A percentile compares a stretch with the other conserved stretches of the same genome.
Evolutionary conservation across 2,888 invertebrate genomes (phyloP).

Genomic region (Steinernema carpocapsae): DNA sequence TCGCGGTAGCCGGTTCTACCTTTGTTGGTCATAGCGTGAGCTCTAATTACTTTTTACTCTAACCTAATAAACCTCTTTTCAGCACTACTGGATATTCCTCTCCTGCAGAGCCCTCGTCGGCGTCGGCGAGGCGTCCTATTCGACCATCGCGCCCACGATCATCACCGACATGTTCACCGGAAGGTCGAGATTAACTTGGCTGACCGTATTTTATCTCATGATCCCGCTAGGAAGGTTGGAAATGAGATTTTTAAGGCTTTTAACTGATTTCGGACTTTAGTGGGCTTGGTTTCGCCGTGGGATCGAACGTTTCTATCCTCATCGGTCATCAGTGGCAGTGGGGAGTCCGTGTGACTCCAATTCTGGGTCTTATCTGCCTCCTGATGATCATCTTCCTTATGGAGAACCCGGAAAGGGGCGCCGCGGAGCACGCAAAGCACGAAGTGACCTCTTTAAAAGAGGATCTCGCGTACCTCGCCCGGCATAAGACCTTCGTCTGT

Average conservation of each 20-base stretch:
- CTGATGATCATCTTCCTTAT: conserved; percentile 79
- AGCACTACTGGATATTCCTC: conserved; percentile 80
- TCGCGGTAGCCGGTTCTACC: conserved; percentile 87
- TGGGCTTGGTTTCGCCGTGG: conserved; percentile 90
- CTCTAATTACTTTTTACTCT: background rate
- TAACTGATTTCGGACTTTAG: conserved; percentile 73
- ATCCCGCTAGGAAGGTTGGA: conserved; percentile 79
- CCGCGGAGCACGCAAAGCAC: conserved; percentile 78
- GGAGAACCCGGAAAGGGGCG: conserved; percentile 78
- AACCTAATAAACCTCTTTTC: conserved; percentile 60
- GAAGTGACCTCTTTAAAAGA: conserved; percentile 42
- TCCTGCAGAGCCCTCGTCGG: conserved; percentile 88
- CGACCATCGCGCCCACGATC: conserved; percentile 97
- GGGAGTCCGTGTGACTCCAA: conserved; percentile 86
- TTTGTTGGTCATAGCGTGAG: conserved; percentile 74
- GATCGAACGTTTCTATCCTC: conserved; percentile 80
- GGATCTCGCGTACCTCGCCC: conserved; percentile 45
- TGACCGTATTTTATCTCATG: conserved; percentile 95
- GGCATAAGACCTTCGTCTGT: conserved; percentile 83
- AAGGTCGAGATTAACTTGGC: conserved; percentile 85
- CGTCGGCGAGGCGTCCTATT: conserved; percentile 95
- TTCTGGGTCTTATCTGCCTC: conserved; percentile 82
- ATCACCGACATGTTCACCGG: conserved; percentile 92
- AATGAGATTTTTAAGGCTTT: background rate
- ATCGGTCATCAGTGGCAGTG: conserved; percentile 80